Conservation (phyloP, 2,888 invertebrate species). For the Drosophila siamana region DNA sequence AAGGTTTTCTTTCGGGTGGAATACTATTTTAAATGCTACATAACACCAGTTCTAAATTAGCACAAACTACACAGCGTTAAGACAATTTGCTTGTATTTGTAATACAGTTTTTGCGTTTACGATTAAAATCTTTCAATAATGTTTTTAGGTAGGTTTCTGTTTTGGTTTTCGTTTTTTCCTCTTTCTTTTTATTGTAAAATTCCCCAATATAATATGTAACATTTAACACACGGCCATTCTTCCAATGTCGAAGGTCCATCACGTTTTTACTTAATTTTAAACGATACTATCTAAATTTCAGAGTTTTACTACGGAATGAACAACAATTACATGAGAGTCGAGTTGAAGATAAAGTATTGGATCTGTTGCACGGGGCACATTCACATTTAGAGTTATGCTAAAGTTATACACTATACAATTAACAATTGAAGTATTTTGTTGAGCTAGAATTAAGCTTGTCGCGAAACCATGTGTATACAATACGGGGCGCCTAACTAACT, state of each 20-base stretch:
- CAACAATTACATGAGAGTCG: constrained; percentile 62
- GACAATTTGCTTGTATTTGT: constrained; percentile 56
- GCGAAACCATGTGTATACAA: constrained; percentile 52
- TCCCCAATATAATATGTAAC: constrained; percentile 66
- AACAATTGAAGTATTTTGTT: constrained; percentile 38
- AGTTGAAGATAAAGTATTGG: constrained; percentile 50
- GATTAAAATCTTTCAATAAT: constrained; percentile 62
- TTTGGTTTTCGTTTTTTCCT: constrained; percentile 10
- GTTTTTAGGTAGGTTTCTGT: constrained; percentile 53
- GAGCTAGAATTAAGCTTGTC: constrained; percentile 35
- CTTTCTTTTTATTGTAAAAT: constrained; percentile 58
- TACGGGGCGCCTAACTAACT: constrained; percentile 25
- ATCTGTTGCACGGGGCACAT: constrained; percentile 34
- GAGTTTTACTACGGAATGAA: constrained; percentile 67
- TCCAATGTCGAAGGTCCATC: constrained; percentile 63
- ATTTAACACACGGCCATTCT: constrained; percentile 68
- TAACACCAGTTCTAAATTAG: constrained; percentile 66
- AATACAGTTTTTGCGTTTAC: constrained; percentile 57
- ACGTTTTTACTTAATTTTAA: constrained; percentile 64
- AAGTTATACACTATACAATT: constrained; percentile 25
- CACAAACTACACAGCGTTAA: constrained; percentile 62
- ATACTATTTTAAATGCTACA: constrained; percentile 74
- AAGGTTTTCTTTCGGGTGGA: constrained; percentile 61
- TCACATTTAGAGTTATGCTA: constrained; percentile 49
- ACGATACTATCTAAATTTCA: constrained; percentile 54